Evolutionary conservation across 2,113 vertebrate species (phyloP), one percentile per base, ranked within the genome.

Genomic region (Cavia aperea): DNA sequence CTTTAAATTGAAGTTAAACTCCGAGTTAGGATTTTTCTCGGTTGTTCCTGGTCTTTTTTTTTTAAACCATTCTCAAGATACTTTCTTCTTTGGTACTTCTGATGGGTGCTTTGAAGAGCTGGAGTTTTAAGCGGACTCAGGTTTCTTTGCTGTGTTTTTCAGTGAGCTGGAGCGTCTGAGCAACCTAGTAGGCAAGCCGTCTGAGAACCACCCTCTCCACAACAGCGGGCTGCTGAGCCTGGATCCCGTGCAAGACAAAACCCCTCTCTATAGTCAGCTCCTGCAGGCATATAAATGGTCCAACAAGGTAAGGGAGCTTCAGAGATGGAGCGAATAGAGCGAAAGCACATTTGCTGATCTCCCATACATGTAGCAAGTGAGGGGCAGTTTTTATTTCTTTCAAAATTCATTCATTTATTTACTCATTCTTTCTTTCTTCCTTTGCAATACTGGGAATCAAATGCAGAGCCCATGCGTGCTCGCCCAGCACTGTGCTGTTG

Each of bases 271-370:
- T 96, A 99, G 99, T 54, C 99, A 99, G 49, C 98, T 99, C 33
- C 98, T 99, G 10, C 99, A 99, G 95, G 99, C 99, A 0, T 99
- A 99, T 96, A 99, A 99, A 63, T 99, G 99, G 99, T 99, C 99
- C 33, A 99, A 99, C 97, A 99, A 99, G 98, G 99, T 99, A 97
- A 96, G 94, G 58, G 33, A 1, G 49, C 13, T 12, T 36, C 60
- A 24, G 19, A 2, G 11, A 11, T 36, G 56, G 26, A 51, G 33
- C 29, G 1, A 2, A 6, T 0, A 16, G 5, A 60, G 43, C 60
- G 8, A 16, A 73, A 39, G 9, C 19, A 18, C 1, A 14, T 24
- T 43, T 81, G 24, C 75, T 36, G 29, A 1, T n/a, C 4, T 62
- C 36, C 68, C n/a, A 0, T 19, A 70, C 31, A 8, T 36, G 62